Evolutionary conservation across 1,140 invertebrate genomes (phyloP), one percentile per base, ranked within the genome.

Genomic region (Monomorium pharaonis): DNA sequence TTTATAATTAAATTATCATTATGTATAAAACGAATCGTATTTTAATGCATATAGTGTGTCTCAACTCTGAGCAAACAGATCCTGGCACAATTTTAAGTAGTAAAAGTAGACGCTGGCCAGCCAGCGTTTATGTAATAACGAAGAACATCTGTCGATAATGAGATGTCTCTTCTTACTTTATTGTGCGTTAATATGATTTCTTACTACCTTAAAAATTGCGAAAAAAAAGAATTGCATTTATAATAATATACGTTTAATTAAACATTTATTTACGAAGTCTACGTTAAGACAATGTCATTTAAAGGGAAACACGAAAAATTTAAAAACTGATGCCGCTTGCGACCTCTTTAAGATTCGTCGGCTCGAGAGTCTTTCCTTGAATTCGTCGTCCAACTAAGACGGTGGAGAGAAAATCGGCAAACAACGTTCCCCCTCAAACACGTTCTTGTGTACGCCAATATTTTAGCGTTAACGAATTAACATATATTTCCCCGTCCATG

Each of bases 21-120:
- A 27, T 54, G 16, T 24, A 1, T 78, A 51, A 80, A 69, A 69
- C 9, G 69, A 21, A 63, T 67, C 14, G 16, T 67, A n/a, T 4
- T 80, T 80, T 51, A 67, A 78, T 21, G 33, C 67, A n/a, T 42
- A 30, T 33, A 58, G 72, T 72, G 21, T n/a, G 4, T 9, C 63
- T n/a, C 10, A 62, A 14, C 14, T 49, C 42, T 9, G 24, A 4
- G 27, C 24, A 56, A 81, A 70, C 51, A 30, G 33, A 51, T 74
- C n/a, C 37, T 21, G 44, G 24, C 24, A 27, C 27, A 60, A 83
- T 83, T 83, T 83, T 60, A 72, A 83, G 78, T 83, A 83, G 78
- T 83, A 74, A 74, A 83, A 74, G 54, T n/a, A 58, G 37, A 5
- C 24, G 78, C 27, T 56, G 37, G 78, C 16, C 78, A 74, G 67